These are phyloP conservation scores for Meleagris gallopavo DNA, from an alignment of 2,113 vertebrate species.

Conservation along the genomic window DNA sequence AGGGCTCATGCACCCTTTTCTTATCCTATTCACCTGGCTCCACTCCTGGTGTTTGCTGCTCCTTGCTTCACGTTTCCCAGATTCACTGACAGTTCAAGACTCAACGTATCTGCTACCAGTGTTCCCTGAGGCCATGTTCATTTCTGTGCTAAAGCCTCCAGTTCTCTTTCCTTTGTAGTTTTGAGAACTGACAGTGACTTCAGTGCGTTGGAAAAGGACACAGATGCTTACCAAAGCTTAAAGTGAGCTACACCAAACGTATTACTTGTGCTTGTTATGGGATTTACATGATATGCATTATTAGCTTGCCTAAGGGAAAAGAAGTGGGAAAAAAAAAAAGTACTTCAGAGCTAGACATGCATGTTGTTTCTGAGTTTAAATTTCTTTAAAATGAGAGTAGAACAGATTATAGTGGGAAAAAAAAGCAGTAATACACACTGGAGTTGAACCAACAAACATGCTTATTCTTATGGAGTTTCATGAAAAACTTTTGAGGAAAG, in stretches of 20 bases:
- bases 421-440: not conserved
- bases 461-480: not conserved
- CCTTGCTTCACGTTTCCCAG: not conserved
- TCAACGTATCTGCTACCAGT: not conserved
- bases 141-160: not conserved
- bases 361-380: not conserved
- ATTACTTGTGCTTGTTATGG: not conserved
- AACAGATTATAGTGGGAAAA: not conserved
- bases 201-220: not conserved
- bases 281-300: not conserved
- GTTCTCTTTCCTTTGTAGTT: not conserved
- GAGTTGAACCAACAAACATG: not conserved
- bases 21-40: not conserved
- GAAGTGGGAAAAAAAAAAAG: not conserved
- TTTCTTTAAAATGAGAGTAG: not conserved
- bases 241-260: not conserved
- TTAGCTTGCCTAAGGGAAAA: not conserved
- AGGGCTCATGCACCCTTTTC: accelerated
- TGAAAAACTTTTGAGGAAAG: not conserved
- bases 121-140: not conserved
- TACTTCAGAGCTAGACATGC: not conserved
- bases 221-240: not conserved
- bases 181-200: not conserved
- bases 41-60: not conserved
- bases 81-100: not conserved